A percentile compares a stretch with the other conserved stretches of the same genome.
Conservation (phyloP, 2,888 invertebrate species). For the Amorpha juglandis region DNA sequence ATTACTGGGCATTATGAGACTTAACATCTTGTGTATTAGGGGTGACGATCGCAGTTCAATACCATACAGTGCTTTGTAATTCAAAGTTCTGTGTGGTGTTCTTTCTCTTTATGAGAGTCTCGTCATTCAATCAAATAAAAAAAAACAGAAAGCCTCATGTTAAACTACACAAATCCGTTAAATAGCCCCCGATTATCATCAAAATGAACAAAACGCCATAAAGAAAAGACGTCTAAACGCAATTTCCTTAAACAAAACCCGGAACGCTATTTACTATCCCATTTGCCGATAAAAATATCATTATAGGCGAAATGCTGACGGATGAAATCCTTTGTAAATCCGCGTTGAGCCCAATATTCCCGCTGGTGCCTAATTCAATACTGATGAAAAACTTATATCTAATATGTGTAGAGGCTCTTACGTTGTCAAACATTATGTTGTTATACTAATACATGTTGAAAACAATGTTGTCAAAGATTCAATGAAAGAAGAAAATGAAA, state of each 20-base stretch:
- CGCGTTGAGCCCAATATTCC: background rate
- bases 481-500: too few relatives aligned
- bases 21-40: too few relatives aligned
- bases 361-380: conserved; percentile 10
- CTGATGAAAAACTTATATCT: background rate
- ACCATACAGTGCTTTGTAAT: too few relatives aligned
- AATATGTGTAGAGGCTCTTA: background rate
- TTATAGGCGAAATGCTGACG: conserved; percentile 16
- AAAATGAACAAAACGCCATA: background rate
- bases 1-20: too few relatives aligned
- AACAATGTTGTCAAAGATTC: too few relatives aligned
- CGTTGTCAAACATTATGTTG: background rate
- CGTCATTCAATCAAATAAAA: too few relatives aligned
- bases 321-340: conserved; percentile 13
- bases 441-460: too few relatives aligned
- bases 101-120: too few relatives aligned
- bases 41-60: too few relatives aligned
- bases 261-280: conserved; percentile 12
- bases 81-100: too few relatives aligned
- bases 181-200: background rate
- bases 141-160: background rate
- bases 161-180: background rate
- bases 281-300: conserved; percentile 20
- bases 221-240: background rate
- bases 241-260: conserved; percentile 14